These are phyloP conservation scores for Valencia hispanica DNA, from an alignment of 2,797 vertebrate species.

Conservation along the genomic window DNA sequence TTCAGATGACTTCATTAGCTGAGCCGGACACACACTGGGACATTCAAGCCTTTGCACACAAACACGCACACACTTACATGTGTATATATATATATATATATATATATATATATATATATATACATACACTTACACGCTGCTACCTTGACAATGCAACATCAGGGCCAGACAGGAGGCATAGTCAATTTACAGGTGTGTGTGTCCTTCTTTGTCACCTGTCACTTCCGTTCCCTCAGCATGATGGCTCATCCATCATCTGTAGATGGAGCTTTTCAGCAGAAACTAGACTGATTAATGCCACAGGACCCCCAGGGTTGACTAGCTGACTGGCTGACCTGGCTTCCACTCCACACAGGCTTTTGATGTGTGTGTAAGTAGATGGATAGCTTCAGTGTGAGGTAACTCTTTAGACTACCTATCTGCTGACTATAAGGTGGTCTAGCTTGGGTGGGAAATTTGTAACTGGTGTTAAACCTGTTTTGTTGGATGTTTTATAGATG, in stretches of 20 bases:
- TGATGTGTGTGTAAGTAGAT: slow-evolving; percentile 45
- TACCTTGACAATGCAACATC: slow-evolving; percentile 70
- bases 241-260: slow-evolving; percentile 84
- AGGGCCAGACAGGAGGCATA: slow-evolving; percentile 69
- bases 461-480: slow-evolving; percentile 8
- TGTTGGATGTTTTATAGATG: slow-evolving; percentile 3
- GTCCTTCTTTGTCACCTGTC: slow-evolving; percentile 87
- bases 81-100: slow-evolving; percentile 41
- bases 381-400: slow-evolving; percentile 26
- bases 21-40: slow-evolving; percentile 75
- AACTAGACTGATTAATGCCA: slow-evolving; percentile 81
- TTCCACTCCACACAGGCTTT: slow-evolving; percentile 39
- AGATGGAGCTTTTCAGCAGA: slow-evolving; percentile 85
- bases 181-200: slow-evolving; percentile 83
- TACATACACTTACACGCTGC: slow-evolving; percentile 57
- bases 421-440: slow-evolving; percentile 1
- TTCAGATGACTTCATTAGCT: slow-evolving; percentile 83
- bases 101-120: slow-evolving; percentile 42
- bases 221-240: slow-evolving; percentile 76
- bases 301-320: slow-evolving; percentile 70
- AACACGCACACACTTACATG: slow-evolving; percentile 33
- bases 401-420: slow-evolving; percentile 45
- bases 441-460: slow-evolving; percentile 4
- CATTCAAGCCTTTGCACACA: slow-evolving; percentile 47
- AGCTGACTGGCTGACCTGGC: slow-evolving; percentile 69